Conservation (phyloP, 2,888 invertebrate species). For the Cabera pusaria region DNA sequence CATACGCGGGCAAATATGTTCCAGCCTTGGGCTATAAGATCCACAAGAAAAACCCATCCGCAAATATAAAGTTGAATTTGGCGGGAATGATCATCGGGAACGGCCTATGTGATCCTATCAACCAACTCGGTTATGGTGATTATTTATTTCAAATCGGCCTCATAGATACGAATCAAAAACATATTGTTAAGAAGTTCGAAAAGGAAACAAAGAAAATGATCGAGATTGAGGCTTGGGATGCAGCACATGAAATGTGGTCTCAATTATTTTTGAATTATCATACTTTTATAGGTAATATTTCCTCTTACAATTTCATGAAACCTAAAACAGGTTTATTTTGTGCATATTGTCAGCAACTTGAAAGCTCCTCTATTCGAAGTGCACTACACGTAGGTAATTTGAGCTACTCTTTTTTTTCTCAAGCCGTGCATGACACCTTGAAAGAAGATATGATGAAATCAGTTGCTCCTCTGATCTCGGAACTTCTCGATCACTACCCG, state of each 20-base stretch:
- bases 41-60: conserved; percentile 59
- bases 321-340: too few relatives aligned
- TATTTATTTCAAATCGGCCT: conserved; percentile 91
- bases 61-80: neutral
- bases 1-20: conserved; percentile 90
- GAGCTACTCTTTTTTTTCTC: neutral
- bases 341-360: neutral
- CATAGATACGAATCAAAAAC: conserved; percentile 84
- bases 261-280: conserved; percentile 80
- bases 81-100: conserved; percentile 89
- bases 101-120: conserved; percentile 89
- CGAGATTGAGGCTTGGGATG: conserved; percentile 82
- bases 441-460: conserved; percentile 8
- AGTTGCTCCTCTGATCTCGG: conserved; percentile 14
- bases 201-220: conserved; percentile 84
- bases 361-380: conserved; percentile 1
- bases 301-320: conserved; percentile 2
- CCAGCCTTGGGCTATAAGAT: conserved; percentile 91
- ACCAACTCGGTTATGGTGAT: conserved; percentile 89
- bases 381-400: conserved; percentile 15
- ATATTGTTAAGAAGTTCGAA: conserved; percentile 84
- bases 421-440: neutral
- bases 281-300: neutral
- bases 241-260: conserved; percentile 79
- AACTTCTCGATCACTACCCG: conserved; percentile 11